Conservation (phyloP, 2,888 invertebrate species). For the Athalia rosae region DNA sequence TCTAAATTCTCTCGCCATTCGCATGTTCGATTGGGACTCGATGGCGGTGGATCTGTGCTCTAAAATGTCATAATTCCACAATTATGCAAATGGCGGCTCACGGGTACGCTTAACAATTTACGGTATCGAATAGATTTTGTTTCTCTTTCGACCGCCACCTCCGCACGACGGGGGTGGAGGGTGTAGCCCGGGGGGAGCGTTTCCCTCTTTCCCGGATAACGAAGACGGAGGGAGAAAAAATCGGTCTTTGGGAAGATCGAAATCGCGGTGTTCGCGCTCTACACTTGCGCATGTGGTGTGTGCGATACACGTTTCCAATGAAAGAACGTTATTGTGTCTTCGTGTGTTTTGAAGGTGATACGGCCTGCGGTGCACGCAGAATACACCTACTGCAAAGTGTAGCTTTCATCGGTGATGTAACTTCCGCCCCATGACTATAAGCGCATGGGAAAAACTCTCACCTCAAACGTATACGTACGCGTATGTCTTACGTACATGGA, state of each 20-base stretch:
- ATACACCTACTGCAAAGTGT: conserved; percentile 21
- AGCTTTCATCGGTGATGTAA: conserved; percentile 62
- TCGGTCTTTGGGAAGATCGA: no score
- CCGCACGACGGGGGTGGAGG: no score
- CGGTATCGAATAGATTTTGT: no score
- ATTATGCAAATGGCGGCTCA: no score
- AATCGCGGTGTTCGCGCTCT: no score
- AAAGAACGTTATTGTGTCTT: conserved; percentile 5
- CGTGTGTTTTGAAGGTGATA: neutral
- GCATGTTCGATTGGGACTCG: neutral
- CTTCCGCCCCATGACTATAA: conserved; percentile 52
- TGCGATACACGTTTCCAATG: neutral
- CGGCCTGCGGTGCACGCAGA: neutral
- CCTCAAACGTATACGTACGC: conserved; percentile 45
- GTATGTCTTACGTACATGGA: conserved; percentile 26
- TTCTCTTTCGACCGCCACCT: no score
- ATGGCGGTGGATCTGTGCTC: neutral
- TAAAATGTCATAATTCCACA: neutral
- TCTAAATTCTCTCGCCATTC: conserved; percentile 11
- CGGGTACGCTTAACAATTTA: no score
- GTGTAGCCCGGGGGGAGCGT: no score
- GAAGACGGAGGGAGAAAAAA: no score
- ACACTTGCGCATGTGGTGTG: no score
- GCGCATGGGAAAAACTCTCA: conserved; percentile 59
- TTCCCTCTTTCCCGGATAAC: no score